These are phyloP conservation scores for Pharmacophagus antenor DNA, from an alignment of 2,888 invertebrate species.

Conservation along the genomic window DNA sequence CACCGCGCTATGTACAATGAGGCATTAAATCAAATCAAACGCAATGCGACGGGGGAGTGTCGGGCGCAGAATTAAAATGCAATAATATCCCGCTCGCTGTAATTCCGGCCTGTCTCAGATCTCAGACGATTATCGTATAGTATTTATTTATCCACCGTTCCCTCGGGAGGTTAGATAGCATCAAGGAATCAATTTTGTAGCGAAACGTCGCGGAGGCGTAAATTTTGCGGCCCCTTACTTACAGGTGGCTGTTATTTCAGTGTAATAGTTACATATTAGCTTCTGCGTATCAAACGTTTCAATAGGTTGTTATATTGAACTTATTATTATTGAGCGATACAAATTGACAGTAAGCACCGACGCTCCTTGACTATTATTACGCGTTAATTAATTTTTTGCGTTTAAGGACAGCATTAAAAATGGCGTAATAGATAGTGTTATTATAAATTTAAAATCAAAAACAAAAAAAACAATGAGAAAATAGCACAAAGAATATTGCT, in stretches of 20 bases:
- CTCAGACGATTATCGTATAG: slow-evolving; percentile 73
- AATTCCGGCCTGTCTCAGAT: slow-evolving; percentile 75
- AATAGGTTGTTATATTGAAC: slow-evolving; percentile 10
- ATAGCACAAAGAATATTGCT: too few species aligned
- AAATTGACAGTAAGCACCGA: background rate
- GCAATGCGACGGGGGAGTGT: slow-evolving; percentile 72
- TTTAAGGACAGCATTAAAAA: too few species aligned
- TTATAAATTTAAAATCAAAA: too few species aligned
- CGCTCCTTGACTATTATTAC: too few species aligned
- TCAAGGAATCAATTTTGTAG: slow-evolving; percentile 78
- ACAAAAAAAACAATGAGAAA: too few species aligned
- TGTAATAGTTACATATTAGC: slow-evolving; percentile 45
- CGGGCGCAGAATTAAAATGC: slow-evolving; percentile 73
- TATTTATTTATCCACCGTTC: slow-evolving; percentile 78
- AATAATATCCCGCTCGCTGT: slow-evolving; percentile 71
- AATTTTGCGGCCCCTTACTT: slow-evolving; percentile 61
- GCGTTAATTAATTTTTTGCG: too few species aligned
- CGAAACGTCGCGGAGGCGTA: slow-evolving; percentile 74
- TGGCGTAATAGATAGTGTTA: too few species aligned
- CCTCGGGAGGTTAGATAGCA: slow-evolving; percentile 75
- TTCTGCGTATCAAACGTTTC: slow-evolving; percentile 43
- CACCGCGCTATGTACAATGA: slow-evolving; percentile 59
- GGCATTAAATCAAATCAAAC: slow-evolving; percentile 71
- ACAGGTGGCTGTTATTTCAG: slow-evolving; percentile 57
- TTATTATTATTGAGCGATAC: background rate